Base-by-base conservation (phyloP, 2,888 invertebrate species). In the Artemia sp. region DNA sequence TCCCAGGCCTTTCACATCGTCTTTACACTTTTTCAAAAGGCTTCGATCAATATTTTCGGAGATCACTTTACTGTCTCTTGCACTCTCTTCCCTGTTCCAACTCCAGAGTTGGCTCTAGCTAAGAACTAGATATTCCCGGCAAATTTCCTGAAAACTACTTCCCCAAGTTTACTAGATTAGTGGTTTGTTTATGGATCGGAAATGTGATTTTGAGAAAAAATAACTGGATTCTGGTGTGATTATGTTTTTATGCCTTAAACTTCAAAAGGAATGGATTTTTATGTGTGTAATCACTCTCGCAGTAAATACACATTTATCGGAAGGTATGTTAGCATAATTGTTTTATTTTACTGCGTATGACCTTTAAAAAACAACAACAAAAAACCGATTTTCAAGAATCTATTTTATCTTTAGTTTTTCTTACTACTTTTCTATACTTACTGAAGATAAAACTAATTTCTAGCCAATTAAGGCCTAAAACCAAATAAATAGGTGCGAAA, bases 31-130 rank as follows among this genome's bases (percentile, higher is more conserved):
- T 58, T 58, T 10, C 14, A 58, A 58, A 9, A 58, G 14, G 64
- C 64, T 24, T 24, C 14, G 64, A 58, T 58, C 64, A 58, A 58
- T 58, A 58, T 58, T 58, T 58, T 58, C 64, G 64, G 64, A 58
- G 64, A 58, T 58, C 64, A 24, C 64, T 58, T 58, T n/a, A n/a
- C 24, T 19, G 38, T 38, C 38, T 38, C 38, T 38, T 38, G 38
- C 38, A 24, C 64, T 58, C 64, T 58, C 64, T 19, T 24, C 24
- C 11, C 24, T 24, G 64, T 58, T 58, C 64, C 64, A 58, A 58
- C 64, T 58, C 64, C 64, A n/a, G 64, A 58, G 64, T 58, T 58
- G n/a, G 64, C 24, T n/a, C 64, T 58, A 58, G 64, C 64, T 58
- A 24, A 19, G 64, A 58, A 24, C n/a, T 19, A 58, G 14, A 24